Base-by-base conservation (phyloP, 1,140 invertebrate species). In the Heliconius congener region DNA sequence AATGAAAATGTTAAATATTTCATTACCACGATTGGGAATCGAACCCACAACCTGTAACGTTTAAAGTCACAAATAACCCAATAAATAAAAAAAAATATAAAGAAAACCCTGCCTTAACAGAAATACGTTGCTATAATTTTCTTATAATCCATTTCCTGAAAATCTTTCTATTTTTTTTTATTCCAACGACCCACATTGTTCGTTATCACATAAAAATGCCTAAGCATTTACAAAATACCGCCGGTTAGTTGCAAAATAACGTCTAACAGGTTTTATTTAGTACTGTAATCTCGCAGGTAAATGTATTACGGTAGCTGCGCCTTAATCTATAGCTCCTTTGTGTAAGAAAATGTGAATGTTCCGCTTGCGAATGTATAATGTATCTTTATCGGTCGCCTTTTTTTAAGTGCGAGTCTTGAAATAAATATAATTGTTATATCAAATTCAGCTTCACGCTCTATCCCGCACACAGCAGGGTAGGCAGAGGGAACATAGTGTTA, bases 181-280 rank as follows among this genome's bases (percentile, higher is more conserved):
- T 13, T 27, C 60, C 23, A 30, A 66, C 60, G 60, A 66, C 23
- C 60, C 11, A 66, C 30, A 71, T 76, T 80, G 73, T 71, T 72
- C 57, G 50, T 79, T 74, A 79, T 80, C 78, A 73, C 78, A 80
- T 80, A 76, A 80, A 79, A 80, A 80, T 75, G 78, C 78, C 78
- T 80, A 80, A 82, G 76, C 76, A 81, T 83, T 83, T 76, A 81
- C 79, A 78, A 83, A 81, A 83, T 83, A 83, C 77, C 82, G 73
- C 77, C 82, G 80, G 79, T 83, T 83, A 83, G 79, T 81, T 73
- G 79, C 82, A 71, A 76, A 80, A 78, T 83, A 83, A 83, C 76
- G 79, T 57, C 77, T 82, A 81, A 82, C 82, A 83, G 77, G 77
- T 83, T 83, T 85, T 85, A 85, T 84, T 85, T 84, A 85, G 79